These are phyloP conservation scores for Gari tellinella DNA, from an alignment of 2,888 invertebrate genomes.

Conservation along the genomic window DNA sequence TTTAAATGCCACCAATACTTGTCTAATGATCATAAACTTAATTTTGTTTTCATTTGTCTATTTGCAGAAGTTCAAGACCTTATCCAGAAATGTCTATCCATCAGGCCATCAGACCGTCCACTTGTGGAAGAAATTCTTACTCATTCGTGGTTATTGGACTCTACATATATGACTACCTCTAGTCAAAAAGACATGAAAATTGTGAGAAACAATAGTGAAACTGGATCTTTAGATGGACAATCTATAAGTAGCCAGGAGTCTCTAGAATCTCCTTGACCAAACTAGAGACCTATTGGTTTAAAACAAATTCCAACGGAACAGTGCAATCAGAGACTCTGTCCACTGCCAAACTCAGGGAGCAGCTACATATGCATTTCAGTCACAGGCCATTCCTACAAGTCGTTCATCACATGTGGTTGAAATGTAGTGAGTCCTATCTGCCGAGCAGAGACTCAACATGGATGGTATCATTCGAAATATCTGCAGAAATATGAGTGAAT, in stretches of 20 bases:
- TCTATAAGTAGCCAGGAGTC: slow-evolving; percentile 77
- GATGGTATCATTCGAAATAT: slow-evolving; percentile 18
- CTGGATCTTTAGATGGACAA: slow-evolving; percentile 67
- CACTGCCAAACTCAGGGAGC: slow-evolving; percentile 68
- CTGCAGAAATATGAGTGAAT: slow-evolving; percentile 7
- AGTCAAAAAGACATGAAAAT: slow-evolving; percentile 62
- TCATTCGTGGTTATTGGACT: slow-evolving; percentile 86
- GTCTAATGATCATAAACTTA: no score
- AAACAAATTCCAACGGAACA: slow-evolving; percentile 37
- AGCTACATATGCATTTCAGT: slow-evolving; percentile 45
- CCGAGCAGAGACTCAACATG: slow-evolving; percentile 57
- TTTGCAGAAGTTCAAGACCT: slow-evolving; percentile 86
- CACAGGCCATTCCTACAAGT: slow-evolving; percentile 1
- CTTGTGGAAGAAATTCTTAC: slow-evolving; percentile 85
- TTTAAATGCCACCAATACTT: no score
- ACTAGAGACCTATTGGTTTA: no score
- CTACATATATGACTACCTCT: slow-evolving; percentile 57
- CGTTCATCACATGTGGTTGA: not conserved
- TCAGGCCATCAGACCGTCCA: slow-evolving; percentile 85
- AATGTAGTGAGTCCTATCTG: slow-evolving; percentile 50
- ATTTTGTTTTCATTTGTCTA: not conserved
- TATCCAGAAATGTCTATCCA: slow-evolving; percentile 86
- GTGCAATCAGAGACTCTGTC: slow-evolving; percentile 55
- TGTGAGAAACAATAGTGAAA: slow-evolving; percentile 61
- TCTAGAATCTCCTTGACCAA: slow-evolving; percentile 61